Conservation (phyloP, 2,797 vertebrate genomes). For the Melanogrammus aeglefinus region DNA sequence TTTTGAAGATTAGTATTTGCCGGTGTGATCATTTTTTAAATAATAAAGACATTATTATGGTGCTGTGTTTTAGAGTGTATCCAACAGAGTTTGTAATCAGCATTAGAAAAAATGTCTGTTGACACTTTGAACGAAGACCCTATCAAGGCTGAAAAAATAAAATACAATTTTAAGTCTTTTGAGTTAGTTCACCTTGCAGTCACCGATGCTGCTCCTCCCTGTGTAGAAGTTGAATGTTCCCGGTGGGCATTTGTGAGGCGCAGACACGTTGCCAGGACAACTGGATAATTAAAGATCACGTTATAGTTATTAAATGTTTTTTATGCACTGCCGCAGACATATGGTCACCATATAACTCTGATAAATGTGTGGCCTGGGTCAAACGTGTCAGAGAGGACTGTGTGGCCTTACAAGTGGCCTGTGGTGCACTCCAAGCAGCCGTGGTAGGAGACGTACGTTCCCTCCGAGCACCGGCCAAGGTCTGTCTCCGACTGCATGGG, state of each 20-base stretch:
- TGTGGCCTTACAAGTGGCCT: slow-evolving; percentile 81
- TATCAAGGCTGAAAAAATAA: not conserved
- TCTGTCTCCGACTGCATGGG: slow-evolving; percentile 28
- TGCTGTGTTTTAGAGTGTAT: not conserved
- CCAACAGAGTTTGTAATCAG: not conserved
- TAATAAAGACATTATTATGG: too few relatives aligned
- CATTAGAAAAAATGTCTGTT: not conserved
- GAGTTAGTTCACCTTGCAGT: slow-evolving; percentile 75
- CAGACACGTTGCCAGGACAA: slow-evolving; percentile 71
- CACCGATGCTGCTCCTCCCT: slow-evolving; percentile 60
- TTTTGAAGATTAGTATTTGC: too few relatives aligned
- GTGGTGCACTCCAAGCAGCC: slow-evolving; percentile 78
- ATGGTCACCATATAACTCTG: not conserved
- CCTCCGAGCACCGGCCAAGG: slow-evolving; percentile 67
- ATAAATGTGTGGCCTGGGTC: not conserved
- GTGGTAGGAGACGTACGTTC: slow-evolving; percentile 70
- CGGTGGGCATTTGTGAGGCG: slow-evolving; percentile 71
- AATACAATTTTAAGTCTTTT: not conserved
- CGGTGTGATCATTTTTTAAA: too few relatives aligned
- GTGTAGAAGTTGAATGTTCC: slow-evolving; percentile 76
- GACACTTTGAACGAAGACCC: not conserved
- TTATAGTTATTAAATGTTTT: not conserved
- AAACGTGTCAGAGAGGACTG: slow-evolving; percentile 11
- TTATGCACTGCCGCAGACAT: not conserved
- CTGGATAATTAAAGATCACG: slow-evolving; percentile 53